Conservation (phyloP, 2,113 vertebrate genomes). For the Grallaria varia region DNA sequence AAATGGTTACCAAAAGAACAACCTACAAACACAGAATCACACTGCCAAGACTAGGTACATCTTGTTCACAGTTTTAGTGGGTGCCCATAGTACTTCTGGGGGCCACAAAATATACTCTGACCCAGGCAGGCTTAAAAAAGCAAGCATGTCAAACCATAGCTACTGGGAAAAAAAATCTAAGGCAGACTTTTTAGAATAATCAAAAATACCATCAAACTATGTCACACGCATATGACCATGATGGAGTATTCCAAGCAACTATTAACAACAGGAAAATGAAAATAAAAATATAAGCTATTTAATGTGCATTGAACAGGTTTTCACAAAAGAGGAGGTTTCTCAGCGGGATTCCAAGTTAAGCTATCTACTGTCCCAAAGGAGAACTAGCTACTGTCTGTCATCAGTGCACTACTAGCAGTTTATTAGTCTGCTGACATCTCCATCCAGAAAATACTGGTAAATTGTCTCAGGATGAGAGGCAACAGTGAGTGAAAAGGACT, state of each 20-base stretch:
- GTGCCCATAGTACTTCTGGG: not conserved
- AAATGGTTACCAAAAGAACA: not conserved
- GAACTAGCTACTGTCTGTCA: constrained; percentile 63
- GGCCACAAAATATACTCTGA: not conserved
- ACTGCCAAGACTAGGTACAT: not conserved
- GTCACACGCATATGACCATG: accelerated
- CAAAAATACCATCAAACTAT: not conserved
- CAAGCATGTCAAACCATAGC: not conserved
- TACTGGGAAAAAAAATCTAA: not conserved
- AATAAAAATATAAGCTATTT: not conserved
- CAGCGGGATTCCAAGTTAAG: not conserved
- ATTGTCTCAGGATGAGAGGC: constrained; percentile 45
- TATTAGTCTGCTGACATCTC: constrained; percentile 70
- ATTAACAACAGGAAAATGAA: not conserved
- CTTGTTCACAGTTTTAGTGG: not conserved
- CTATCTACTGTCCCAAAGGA: constrained; percentile 43
- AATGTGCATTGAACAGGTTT: not conserved
- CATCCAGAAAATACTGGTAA: constrained; percentile 46
- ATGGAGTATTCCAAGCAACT: not conserved
- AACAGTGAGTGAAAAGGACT: constrained; percentile 45
- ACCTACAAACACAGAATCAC: not conserved
- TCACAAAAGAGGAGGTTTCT: not conserved
- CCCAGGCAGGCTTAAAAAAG: not conserved
- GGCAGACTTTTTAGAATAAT: not conserved
- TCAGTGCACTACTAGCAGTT: constrained; percentile 28